These are phyloP conservation scores for Synergus itoensis DNA, from an alignment of 2,888 invertebrate species.

Conservation along the genomic window DNA sequence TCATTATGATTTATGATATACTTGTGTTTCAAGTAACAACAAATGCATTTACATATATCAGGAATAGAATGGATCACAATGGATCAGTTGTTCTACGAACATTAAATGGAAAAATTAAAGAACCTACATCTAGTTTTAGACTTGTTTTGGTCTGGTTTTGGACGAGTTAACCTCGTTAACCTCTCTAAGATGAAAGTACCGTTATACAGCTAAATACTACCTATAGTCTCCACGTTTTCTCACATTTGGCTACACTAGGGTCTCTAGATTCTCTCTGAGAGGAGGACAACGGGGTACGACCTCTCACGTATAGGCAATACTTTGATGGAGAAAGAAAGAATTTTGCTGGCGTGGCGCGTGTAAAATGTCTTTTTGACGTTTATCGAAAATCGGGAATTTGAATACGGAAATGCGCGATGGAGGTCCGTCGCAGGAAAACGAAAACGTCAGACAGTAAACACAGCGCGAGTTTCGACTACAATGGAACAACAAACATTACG, in stretches of 20 bases:
- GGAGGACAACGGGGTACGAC: neutral
- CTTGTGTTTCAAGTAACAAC: neutral
- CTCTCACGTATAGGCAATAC: neutral
- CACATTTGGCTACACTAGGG: neutral
- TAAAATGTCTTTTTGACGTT: constrained; percentile 14
- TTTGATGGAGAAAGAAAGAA: constrained; percentile 17
- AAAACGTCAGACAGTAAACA: constrained; percentile 53
- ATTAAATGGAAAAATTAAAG: neutral
- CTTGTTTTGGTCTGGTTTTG: too few species aligned
- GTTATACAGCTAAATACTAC: neutral
- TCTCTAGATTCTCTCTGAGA: neutral
- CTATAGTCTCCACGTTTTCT: neutral
- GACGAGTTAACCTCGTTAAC: neutral
- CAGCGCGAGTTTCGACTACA: constrained; percentile 65
- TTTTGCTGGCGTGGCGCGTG: constrained; percentile 39
- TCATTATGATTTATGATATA: neutral
- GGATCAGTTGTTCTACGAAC: neutral
- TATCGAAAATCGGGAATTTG: neutral
- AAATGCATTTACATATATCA: neutral
- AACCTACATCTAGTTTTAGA: neutral
- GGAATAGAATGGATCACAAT: neutral
- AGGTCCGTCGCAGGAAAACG: constrained; percentile 68
- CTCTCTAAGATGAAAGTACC: neutral
- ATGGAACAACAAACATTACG: constrained; percentile 46
- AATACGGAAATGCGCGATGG: constrained; percentile 60